Percentiles rank a stretch among this genome's conserved stretches.
These are phyloP conservation scores for Teleogryllus occipitalis DNA, from an alignment of 1,140 invertebrate species.

Conservation along the genomic window DNA sequence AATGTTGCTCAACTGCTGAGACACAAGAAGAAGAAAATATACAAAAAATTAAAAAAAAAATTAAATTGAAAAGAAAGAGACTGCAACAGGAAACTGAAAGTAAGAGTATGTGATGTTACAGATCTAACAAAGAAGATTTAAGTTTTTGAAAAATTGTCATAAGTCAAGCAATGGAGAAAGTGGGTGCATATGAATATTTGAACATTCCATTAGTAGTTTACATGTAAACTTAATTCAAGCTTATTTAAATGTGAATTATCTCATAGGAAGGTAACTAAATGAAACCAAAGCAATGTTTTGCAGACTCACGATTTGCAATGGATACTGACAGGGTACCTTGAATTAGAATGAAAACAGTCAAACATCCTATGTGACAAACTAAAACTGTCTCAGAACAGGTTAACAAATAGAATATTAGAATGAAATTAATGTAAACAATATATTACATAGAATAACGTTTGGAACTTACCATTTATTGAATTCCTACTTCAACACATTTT, in stretches of 20 bases:
- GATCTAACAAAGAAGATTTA: neutral
- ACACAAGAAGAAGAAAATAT: neutral
- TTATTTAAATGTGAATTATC: neutral
- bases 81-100: neutral
- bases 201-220: neutral
- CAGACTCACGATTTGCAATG: slow-evolving; percentile 3
- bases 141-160: neutral
- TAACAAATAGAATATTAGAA: too few species aligned
- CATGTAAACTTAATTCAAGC: neutral
- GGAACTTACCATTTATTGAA: too few species aligned
- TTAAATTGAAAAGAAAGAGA: neutral
- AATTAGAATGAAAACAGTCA: too few species aligned
- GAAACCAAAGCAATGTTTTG: neutral
- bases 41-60: neutral
- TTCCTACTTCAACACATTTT: too few species aligned
- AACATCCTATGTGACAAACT: too few species aligned
- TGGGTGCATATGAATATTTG: neutral
- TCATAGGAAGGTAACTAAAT: neutral
- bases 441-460: too few species aligned
- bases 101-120: neutral
- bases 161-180: neutral
- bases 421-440: too few species aligned
- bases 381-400: too few species aligned
- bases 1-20: neutral
- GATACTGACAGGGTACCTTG: neutral